phyloP scores from a whole-genome alignment of 2,797 vertebrate genomes.

The Pyrocephalus nanus region DNA sequence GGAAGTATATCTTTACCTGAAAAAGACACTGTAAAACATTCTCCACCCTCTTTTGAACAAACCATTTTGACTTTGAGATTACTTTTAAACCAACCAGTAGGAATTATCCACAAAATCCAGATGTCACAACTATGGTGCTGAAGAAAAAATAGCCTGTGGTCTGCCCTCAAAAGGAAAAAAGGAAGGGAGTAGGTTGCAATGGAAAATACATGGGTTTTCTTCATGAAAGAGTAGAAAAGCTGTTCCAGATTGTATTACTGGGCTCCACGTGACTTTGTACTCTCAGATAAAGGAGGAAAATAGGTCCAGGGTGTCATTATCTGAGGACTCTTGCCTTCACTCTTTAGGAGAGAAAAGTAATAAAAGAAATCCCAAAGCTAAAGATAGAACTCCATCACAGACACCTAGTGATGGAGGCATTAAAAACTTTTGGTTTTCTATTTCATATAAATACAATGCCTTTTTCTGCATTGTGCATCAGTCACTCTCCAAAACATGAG shows the following conservation, averaged over 20 bases:
- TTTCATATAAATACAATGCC: neutral
- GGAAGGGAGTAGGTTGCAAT: neutral
- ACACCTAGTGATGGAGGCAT: neutral
- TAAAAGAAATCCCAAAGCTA: neutral
- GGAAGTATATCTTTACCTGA: neutral
- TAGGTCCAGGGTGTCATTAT: neutral
- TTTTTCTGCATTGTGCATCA: neutral
- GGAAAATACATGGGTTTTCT: neutral
- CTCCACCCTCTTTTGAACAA: neutral
- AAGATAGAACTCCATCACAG: neutral
- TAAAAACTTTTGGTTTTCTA: neutral
- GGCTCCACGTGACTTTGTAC: neutral
- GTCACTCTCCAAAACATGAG: neutral
- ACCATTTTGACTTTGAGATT: neutral
- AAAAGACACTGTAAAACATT: neutral
- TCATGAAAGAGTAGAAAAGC: neutral
- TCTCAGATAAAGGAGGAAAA: neutral
- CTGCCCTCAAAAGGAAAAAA: neutral
- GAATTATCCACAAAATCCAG: neutral
- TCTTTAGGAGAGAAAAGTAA: neutral
- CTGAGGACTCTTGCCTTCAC: neutral
- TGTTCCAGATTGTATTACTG: neutral
- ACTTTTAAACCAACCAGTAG: neutral
- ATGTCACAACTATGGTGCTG: neutral
- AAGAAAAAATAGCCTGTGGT: neutral